These are phyloP conservation scores for Acropternis orthonyx DNA, from an alignment of 2,797 vertebrate genomes.

Conservation along the genomic window DNA sequence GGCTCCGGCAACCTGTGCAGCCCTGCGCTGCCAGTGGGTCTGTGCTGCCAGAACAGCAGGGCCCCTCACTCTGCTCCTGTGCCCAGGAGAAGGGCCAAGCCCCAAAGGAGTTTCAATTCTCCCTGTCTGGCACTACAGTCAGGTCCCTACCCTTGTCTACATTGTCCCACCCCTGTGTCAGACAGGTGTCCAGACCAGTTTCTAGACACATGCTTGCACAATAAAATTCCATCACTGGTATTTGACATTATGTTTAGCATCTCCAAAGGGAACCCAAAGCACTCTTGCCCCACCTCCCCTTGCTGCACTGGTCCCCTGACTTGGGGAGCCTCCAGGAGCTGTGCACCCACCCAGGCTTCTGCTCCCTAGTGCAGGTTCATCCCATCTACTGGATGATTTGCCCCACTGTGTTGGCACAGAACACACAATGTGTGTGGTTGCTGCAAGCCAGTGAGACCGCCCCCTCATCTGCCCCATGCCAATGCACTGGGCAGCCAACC, in stretches of 20 bases:
- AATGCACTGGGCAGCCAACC: neutral
- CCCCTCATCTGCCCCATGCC: neutral
- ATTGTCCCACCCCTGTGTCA: neutral
- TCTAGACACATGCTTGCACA: neutral
- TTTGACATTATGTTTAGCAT: neutral
- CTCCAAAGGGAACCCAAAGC: neutral
- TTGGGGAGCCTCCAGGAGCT: neutral
- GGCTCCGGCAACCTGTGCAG: neutral
- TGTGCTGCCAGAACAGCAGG: neutral
- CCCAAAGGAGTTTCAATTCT: neutral
- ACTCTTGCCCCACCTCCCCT: neutral
- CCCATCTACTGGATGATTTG: neutral
- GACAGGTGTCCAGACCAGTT: neutral
- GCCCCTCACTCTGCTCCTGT: neutral
- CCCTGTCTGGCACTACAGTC: neutral
- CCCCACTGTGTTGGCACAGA: neutral
- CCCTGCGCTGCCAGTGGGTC: neutral
- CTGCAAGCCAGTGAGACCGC: neutral
- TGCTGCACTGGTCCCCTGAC: neutral
- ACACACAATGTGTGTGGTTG: neutral
- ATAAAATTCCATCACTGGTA: neutral
- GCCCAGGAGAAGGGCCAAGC: neutral
- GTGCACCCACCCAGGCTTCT: neutral
- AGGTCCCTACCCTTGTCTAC: neutral
- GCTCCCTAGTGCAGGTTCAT: neutral